A percentile compares a stretch with the other conserved stretches of the same genome.
These are phyloP conservation scores for Cathartes aura DNA, from an alignment of 2,113 vertebrate genomes.

Conservation along the genomic window DNA sequence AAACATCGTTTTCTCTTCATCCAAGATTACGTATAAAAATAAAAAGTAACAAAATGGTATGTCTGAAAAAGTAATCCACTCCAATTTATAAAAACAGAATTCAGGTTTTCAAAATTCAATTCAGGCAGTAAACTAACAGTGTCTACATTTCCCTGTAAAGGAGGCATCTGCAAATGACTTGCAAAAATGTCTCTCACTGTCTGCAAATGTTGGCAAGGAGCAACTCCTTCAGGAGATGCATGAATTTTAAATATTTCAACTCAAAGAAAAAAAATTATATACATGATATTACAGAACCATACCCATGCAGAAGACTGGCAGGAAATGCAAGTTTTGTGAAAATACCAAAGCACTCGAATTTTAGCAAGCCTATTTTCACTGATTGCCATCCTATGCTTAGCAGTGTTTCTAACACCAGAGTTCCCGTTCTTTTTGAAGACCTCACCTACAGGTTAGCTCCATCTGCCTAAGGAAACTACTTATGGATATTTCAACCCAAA, in stretches of 20 bases:
- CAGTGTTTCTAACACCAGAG: neutral
- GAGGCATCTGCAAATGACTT: conserved; percentile 55
- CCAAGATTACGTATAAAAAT: conserved; percentile 5
- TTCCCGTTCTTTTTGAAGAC: neutral
- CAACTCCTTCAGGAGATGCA: conserved; percentile 31
- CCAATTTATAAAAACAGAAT: conserved; percentile 37
- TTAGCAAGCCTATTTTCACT: neutral
- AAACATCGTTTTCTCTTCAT: neutral
- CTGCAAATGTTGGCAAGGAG: conserved; percentile 55
- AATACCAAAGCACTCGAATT: neutral
- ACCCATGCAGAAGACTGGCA: neutral
- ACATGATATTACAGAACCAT: neutral
- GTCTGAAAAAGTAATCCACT: neutral
- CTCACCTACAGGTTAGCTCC: neutral
- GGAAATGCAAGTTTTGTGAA: neutral
- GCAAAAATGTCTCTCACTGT: conserved; percentile 66
- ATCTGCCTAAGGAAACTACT: neutral
- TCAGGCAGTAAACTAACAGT: conserved; percentile 33
- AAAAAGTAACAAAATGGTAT: neutral
- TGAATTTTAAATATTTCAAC: conserved; percentile 36
- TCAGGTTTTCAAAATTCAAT: conserved; percentile 47
- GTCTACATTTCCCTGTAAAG: conserved; percentile 12
- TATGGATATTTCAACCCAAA: neutral
- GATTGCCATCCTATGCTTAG: neutral
- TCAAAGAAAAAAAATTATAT: neutral